Conservation (phyloP, 2,113 vertebrate species). For the Furnarius figulus region DNA sequence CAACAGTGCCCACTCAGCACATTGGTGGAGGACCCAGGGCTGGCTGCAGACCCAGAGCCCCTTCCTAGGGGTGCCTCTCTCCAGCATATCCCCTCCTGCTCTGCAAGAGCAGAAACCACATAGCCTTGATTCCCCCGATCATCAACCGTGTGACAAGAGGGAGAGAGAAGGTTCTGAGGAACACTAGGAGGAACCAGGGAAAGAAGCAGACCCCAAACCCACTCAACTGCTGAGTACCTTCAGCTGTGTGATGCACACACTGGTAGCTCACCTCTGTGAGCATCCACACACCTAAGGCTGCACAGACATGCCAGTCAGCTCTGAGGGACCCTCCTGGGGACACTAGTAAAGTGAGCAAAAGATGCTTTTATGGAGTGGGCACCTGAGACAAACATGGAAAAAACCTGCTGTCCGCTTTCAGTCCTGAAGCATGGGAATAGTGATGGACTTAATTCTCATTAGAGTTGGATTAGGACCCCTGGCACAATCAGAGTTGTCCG, state of each 20-base stretch:
- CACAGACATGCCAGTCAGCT: not conserved
- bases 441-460: not conserved
- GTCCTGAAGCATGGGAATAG: not conserved
- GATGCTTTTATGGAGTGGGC: not conserved
- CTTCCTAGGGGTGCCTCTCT: not conserved
- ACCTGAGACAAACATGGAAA: not conserved
- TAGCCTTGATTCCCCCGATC: not conserved
- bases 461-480: not conserved
- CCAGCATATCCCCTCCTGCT: not conserved
- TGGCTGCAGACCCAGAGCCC: not conserved
- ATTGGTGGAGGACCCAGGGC: accelerated
- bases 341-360: not conserved
- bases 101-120: not conserved
- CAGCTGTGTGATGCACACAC: accelerated
- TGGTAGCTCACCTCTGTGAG: accelerated
- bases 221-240: not conserved
- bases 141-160: not conserved
- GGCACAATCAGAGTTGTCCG: not conserved
- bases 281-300: not conserved
- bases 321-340: not conserved
- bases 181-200: not conserved
- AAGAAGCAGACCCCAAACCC: not conserved
- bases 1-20: accelerated
- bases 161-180: not conserved
- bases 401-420: not conserved